Conservation (phyloP, 2,797 vertebrate species). For the Chaetophractus vellerosus region DNA sequence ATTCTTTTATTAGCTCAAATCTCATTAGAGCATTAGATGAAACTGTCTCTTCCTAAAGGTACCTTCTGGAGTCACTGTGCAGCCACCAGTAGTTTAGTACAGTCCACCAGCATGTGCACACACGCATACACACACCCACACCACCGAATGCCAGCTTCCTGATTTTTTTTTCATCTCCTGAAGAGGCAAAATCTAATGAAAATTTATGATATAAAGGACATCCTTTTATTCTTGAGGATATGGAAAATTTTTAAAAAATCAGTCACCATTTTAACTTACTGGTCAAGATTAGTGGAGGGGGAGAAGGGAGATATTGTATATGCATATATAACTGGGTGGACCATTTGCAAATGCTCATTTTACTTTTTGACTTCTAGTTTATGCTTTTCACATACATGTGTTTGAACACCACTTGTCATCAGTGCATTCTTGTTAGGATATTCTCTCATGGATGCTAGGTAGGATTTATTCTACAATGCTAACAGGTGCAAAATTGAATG, state of each 20-base stretch:
- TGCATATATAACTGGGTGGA: too few relatives aligned
- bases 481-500: not conserved
- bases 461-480: not conserved
- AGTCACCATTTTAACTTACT: not conserved
- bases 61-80: too few relatives aligned
- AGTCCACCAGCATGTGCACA: too few relatives aligned
- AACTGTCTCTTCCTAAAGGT: not conserved
- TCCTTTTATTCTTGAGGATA: not conserved
- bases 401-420: not conserved
- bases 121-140: too few relatives aligned
- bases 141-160: not conserved
- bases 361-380: not conserved
- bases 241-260: not conserved
- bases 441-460: not conserved
- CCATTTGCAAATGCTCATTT: not conserved
- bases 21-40: not conserved
- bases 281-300: not conserved
- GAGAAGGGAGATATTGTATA: not conserved
- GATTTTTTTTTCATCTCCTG: not conserved
- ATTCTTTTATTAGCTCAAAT: slow-evolving; percentile 21
- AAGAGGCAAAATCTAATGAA: not conserved
- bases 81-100: not conserved
- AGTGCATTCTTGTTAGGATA: not conserved
- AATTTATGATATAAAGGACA: not conserved
- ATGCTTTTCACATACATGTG: not conserved